Evolutionary conservation across 2,113 vertebrate genomes (phyloP).

Genomic region (Gulo gulo): DNA sequence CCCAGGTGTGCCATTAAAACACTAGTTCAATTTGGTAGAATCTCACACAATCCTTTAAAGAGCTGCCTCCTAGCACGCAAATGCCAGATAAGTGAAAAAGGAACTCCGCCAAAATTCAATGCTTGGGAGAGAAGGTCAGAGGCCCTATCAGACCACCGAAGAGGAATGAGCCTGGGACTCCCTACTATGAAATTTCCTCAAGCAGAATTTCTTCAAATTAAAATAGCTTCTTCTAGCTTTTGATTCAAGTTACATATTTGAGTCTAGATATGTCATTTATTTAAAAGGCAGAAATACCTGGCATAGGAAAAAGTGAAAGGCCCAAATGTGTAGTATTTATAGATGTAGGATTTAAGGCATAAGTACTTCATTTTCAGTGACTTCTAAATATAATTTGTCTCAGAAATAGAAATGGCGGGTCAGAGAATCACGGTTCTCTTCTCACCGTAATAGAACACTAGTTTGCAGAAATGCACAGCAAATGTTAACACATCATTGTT

Average conservation of each 20-base stretch:
- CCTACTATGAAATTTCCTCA: background rate
- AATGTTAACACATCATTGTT: background rate
- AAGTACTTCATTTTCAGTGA: constrained; percentile 35
- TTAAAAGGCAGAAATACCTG: background rate
- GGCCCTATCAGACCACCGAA: background rate
- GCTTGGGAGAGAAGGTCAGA: background rate
- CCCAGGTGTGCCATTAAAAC: background rate
- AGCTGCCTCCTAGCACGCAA: background rate
- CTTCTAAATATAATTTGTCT: background rate
- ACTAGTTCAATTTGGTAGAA: background rate
- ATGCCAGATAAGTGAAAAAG: constrained; percentile 11
- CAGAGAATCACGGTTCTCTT: background rate
- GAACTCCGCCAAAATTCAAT: background rate
- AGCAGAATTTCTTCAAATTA: background rate
- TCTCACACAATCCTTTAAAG: background rate
- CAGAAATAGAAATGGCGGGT: constrained; percentile 23
- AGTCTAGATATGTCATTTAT: constrained; percentile 12
- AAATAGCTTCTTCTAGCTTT: background rate
- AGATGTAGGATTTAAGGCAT: background rate
- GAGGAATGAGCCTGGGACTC: background rate
- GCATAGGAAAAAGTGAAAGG: constrained; percentile 25
- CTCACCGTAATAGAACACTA: background rate
- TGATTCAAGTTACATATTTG: background rate
- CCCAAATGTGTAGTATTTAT: background rate
- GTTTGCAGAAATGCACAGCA: background rate